Base-by-base conservation (phyloP, 2,113 vertebrate species). In the Eulemur rufifrons region DNA sequence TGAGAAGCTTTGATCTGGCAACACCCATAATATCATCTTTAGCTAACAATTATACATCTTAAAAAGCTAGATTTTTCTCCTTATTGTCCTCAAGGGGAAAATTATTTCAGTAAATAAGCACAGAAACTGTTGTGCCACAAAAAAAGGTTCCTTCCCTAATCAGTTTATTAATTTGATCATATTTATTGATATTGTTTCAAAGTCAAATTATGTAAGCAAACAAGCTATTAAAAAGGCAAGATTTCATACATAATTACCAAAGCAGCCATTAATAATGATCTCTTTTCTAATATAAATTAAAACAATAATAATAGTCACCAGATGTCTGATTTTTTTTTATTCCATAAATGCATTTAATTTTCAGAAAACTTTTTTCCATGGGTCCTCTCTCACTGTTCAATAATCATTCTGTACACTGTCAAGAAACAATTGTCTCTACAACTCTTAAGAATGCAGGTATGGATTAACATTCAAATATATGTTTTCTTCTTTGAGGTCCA, bases 141-240 rank as follows among this genome's bases (percentile, higher is more conserved):
- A 84, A 34, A 84, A 84, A 78, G 52, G 45, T 39, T 78, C 20
- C 34, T 77, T 87, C 27, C 8, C 27, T 88, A 59, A 71, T 64
- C 17, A 42, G 21, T 56, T 69, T 71, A 77, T 83, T 85, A 84
- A 74, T 50, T 88, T 88, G 45, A 80, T 69, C 39, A 64, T 66
- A 95, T 50, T 59, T 91, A 87, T 42, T 91, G 61, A 50, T 25
- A 73, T 64, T 59, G 32, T 91, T 95, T 91, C 54, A 91, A 82
- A 90, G 74, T 63, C 9, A 83, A 69, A 52, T 59, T 74, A 45
- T 50, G 8, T 73, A 73, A 91, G 50, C 74, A 91, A 94, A 56
- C 25, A 82, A 69, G 23, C 13, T 68, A 71, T 52, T 34, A 73
- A 91, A 86, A 95, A 87, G 47, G 81, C 0, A 63, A 45, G 23